Evolutionary conservation across 1,140 invertebrate species (phyloP).

Genomic region (Nebria ingens): DNA sequence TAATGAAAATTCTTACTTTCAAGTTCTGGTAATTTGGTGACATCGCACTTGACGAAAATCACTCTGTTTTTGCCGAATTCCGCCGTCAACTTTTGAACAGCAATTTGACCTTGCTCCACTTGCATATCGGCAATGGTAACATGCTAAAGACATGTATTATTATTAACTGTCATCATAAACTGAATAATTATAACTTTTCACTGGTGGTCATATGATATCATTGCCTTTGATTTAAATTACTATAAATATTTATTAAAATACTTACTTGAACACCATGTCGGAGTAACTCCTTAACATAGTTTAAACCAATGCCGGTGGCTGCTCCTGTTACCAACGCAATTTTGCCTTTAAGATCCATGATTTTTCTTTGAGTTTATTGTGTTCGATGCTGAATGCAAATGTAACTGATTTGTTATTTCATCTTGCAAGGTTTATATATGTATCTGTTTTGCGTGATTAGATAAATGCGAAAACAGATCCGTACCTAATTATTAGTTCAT

Average conservation of each 20-base stretch:
- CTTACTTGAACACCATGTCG: conserved; percentile 60
- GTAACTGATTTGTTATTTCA: neutral
- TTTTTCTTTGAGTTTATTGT: neutral
- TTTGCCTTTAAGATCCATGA: conserved; percentile 44
- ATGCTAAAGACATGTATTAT: conserved; percentile 15
- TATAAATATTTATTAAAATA: too few species aligned
- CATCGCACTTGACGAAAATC: conserved; percentile 53
- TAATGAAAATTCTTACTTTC: conserved; percentile 41
- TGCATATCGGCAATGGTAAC: conserved; percentile 19
- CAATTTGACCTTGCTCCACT: conserved; percentile 12
- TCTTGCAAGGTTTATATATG: neutral
- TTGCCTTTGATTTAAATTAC: too few species aligned
- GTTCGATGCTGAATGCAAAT: conserved; percentile 1
- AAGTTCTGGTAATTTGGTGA: conserved; percentile 55
- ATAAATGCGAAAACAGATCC: neutral
- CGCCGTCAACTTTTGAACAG: conserved; percentile 13
- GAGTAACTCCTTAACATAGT: conserved; percentile 54
- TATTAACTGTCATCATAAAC: too few species aligned
- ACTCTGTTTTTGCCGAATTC: conserved; percentile 42
- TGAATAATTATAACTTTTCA: too few species aligned
- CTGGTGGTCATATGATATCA: too few species aligned
- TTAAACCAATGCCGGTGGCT: conserved; percentile 58
- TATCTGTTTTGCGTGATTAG: neutral
- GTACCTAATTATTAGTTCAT: too few species aligned
- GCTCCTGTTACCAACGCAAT: conserved; percentile 64